Base-by-base conservation (phyloP, 2,797 vertebrate species). In the Anomalospiza imberbis region DNA sequence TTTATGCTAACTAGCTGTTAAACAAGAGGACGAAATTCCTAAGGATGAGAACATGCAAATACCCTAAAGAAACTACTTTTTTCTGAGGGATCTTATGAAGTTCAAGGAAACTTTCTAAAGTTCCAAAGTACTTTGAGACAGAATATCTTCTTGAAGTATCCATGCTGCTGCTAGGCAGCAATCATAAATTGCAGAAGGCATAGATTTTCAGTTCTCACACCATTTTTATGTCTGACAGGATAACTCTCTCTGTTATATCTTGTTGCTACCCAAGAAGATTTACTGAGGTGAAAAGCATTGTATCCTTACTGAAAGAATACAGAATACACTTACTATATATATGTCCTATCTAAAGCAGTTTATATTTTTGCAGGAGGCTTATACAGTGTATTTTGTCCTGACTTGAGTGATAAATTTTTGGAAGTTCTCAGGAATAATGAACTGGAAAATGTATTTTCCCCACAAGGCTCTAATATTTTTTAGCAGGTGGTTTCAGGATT, bases 191-290 rank as follows among this genome's bases (percentile, higher is more conserved):
- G 95, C 67, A 21, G 91, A 91, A 95, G 79, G 76, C 85, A 94
- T 93, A 92, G 89, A 82, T 96, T 97, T 97, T 95, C 80, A 68
- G 54, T 95, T 88, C 92, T 95, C 79, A 70, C 73, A 67, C 61
- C 53, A 91, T 95, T 97, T 97, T 95, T 96, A 89, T 85, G 44
- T 90, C 61, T 94, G 91, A 84, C 86, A 89, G 88, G 95, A 89
- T 95, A 96, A 96, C 85, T 95, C 62, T 70, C 78, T 95, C 93
- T 75, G 48, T 96, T 97, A 88, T 94, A 95, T 77, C 87, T 93
- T 91, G 71, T 91, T 91, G 77, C 70, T 96, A 73, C 66, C 57
- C 44, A 58, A 29, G 85, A 96, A 91, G 88, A 97, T 97, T 97
- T 95, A 97, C 91, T 95, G 95, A 92, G 75, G 76, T 72, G 58